These are phyloP conservation scores for Hexactinellida sp. DNA, from an alignment of 37 sponge, comb jelly and placozoan species.

Conservation along the genomic window DNA sequence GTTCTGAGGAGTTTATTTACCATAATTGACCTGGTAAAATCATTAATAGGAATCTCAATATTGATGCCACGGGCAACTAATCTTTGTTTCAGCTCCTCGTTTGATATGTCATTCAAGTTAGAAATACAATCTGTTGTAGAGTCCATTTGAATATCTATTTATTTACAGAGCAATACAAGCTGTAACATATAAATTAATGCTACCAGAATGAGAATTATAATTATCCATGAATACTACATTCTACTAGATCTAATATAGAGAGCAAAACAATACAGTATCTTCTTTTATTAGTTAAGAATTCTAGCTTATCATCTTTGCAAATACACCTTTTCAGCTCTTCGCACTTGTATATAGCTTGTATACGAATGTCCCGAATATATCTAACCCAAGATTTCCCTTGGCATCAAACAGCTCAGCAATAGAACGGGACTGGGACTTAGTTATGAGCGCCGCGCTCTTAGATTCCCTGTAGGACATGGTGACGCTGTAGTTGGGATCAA, in stretches of 20 bases:
- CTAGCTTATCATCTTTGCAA: too few species aligned
- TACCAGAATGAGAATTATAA: too few species aligned
- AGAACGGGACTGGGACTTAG: not conserved
- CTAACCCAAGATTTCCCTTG: not conserved
- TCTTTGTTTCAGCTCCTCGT: not conserved
- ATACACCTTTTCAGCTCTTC: not conserved
- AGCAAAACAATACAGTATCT: too few species aligned
- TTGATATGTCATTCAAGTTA: not conserved
- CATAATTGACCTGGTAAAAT: not conserved
- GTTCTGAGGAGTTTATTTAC: not conserved
- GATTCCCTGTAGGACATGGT: not conserved
- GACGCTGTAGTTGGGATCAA: not conserved
- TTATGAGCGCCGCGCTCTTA: not conserved
- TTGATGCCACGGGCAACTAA: not conserved
- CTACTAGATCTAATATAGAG: too few species aligned
- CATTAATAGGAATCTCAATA: not conserved
- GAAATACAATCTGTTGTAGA: not conserved
- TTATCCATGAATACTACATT: too few species aligned
- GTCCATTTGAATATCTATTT: too few species aligned
- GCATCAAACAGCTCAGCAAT: conserved; percentile 3
- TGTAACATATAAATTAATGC: too few species aligned
- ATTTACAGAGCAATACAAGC: too few species aligned
- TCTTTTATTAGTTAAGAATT: too few species aligned
- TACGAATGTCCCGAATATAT: not conserved
- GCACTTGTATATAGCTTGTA: not conserved